Conservation (phyloP, 2,888 invertebrate species). For the Drosophila macrothrix region DNA sequence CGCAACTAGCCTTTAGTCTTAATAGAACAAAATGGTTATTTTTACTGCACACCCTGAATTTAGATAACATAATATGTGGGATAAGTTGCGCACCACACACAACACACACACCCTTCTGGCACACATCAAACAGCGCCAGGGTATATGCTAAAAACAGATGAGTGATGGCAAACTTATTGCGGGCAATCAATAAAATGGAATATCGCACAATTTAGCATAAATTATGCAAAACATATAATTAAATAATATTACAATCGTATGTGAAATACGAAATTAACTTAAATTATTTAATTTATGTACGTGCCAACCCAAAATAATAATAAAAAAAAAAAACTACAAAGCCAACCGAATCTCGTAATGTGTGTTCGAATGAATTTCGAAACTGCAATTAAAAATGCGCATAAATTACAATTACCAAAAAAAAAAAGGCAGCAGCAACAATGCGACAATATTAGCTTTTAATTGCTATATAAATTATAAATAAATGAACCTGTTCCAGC, state of each 20-base stretch:
- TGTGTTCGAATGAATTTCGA: constrained; percentile 11
- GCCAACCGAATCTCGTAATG: constrained; percentile 37
- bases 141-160: constrained; percentile 26
- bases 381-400: constrained; percentile 70
- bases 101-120: background rate
- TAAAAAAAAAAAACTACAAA: constrained; percentile 31
- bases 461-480: constrained; percentile 77
- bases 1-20: background rate
- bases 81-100: background rate
- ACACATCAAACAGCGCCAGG: background rate
- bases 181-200: constrained; percentile 39
- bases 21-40: rapidly evolving
- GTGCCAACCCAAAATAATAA: constrained; percentile 4
- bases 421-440: constrained; percentile 8
- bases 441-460: constrained; percentile 72
- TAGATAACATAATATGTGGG: background rate
- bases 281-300: constrained; percentile 75
- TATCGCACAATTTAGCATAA: constrained; percentile 64
- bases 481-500: constrained; percentile 56
- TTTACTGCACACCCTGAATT: background rate
- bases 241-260: constrained; percentile 73
- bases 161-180: constrained; percentile 46
- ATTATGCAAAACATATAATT: constrained; percentile 68
- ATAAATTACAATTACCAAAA: constrained; percentile 64
- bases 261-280: constrained; percentile 66